phyloP scores from a whole-genome alignment of 2,888 invertebrate species.

The Eledona agricola region DNA sequence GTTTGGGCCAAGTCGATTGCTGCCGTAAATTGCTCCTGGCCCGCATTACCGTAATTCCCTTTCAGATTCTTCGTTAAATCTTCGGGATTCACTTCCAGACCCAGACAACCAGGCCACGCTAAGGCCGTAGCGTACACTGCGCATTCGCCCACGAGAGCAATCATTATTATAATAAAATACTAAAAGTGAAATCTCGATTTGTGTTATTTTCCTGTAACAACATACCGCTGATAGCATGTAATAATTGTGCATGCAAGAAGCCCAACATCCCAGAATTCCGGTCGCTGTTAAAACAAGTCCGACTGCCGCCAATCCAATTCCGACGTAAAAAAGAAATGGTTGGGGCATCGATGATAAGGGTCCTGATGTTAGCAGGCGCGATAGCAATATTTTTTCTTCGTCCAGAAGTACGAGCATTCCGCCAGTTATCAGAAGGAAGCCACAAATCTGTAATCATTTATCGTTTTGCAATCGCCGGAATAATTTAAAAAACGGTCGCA shows the following conservation, averaged over 20 bases:
- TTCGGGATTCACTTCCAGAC: slow-evolving; percentile 73
- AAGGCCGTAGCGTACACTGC: slow-evolving; percentile 75
- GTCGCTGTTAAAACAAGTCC: slow-evolving; percentile 75
- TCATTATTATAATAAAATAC: slow-evolving; percentile 76
- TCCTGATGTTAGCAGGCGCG: slow-evolving; percentile 73
- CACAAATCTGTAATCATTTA: slow-evolving; percentile 70
- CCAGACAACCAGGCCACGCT: slow-evolving; percentile 81
- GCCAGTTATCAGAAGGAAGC: slow-evolving; percentile 74
- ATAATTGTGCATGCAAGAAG: slow-evolving; percentile 78
- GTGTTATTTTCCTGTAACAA: slow-evolving; percentile 3
- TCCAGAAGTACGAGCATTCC: slow-evolving; percentile 79
- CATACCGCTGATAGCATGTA: slow-evolving; percentile 73
- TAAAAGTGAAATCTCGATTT: slow-evolving; percentile 57
- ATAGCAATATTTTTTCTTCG: slow-evolving; percentile 74
- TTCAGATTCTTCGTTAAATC: slow-evolving; percentile 77
- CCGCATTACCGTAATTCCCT: slow-evolving; percentile 79
- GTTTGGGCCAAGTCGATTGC: slow-evolving; percentile 83
- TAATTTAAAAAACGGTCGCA: not conserved
- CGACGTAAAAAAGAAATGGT: slow-evolving; percentile 80
- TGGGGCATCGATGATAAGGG: slow-evolving; percentile 70
- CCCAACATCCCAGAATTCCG: slow-evolving; percentile 83
- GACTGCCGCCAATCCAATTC: slow-evolving; percentile 73
- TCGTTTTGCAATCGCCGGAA: not conserved
- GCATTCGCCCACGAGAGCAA: slow-evolving; percentile 75
- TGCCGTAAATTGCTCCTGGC: slow-evolving; percentile 78